phyloP scores from a whole-genome alignment of 2,797 vertebrate species.

The Eleutherodactylus coqui region DNA sequence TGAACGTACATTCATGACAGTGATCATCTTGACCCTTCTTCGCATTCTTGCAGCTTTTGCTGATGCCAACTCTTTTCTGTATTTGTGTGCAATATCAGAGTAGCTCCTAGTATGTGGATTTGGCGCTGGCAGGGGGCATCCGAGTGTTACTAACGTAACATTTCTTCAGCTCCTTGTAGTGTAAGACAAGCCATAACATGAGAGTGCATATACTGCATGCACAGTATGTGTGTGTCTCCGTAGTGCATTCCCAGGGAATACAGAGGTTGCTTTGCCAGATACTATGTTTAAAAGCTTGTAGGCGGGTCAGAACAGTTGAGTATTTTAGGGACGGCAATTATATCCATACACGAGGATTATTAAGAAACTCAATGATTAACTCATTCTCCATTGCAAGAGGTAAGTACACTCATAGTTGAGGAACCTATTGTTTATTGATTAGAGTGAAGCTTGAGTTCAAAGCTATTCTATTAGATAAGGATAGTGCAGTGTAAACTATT shows the following conservation, averaged over 20 bases:
- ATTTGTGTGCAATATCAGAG: too few species aligned
- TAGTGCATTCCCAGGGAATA: not conserved
- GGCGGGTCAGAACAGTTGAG: not conserved
- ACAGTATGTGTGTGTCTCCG: not conserved
- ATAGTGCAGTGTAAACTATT: too few species aligned
- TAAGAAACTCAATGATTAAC: not conserved
- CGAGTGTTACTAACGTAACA: not conserved
- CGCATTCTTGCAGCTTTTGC: not conserved
- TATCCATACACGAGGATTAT: not conserved
- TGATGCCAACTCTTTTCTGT: too few species aligned
- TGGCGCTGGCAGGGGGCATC: not conserved
- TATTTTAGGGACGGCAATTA: slow-evolving; percentile 1
- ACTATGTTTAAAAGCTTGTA: slow-evolving; percentile 1
- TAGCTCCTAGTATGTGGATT: too few species aligned
- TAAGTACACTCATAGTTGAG: too few species aligned
- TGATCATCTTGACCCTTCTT: not conserved
- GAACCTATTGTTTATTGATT: too few species aligned
- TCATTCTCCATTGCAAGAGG: not conserved
- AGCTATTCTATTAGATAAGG: too few species aligned
- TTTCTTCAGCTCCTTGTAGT: not conserved
- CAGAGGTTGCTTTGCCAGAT: not conserved
- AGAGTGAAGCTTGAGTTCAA: too few species aligned
- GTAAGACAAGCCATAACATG: slow-evolving; percentile 2
- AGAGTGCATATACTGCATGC: not conserved
- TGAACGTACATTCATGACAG: not conserved